phyloP scores from a whole-genome alignment of 2,797 vertebrate species.

The Enteromius argenteus region DNA sequence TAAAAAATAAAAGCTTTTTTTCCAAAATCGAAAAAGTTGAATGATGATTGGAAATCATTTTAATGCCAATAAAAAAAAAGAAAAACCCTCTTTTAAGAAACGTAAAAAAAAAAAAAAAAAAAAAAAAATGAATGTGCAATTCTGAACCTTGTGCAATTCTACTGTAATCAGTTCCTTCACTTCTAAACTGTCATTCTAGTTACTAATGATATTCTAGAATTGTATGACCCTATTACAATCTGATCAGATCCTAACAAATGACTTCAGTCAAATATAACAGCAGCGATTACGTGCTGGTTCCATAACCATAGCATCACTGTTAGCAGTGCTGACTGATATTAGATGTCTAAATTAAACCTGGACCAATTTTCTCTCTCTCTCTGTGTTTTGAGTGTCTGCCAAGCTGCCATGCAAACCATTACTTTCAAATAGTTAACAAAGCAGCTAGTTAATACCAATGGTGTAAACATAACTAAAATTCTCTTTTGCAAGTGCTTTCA shows the following conservation, averaged over 20 bases:
- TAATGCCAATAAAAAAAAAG: background rate
- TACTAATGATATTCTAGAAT: background rate
- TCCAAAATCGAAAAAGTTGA: background rate
- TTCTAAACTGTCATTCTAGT: slow-evolving; percentile 1
- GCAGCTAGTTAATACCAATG: slow-evolving; percentile 43
- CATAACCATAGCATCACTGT: background rate
- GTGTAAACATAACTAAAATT: slow-evolving; percentile 41
- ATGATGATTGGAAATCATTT: background rate
- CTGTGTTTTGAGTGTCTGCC: slow-evolving; percentile 40
- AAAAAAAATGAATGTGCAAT: background rate
- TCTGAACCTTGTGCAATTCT: slow-evolving; percentile 68
- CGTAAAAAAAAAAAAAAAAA: slow-evolving; percentile 21
- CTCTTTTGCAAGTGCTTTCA: slow-evolving; percentile 23
- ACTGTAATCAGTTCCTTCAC: slow-evolving; percentile 52
- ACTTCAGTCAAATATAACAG: slow-evolving; percentile 3
- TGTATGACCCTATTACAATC: slow-evolving; percentile 14
- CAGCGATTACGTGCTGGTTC: background rate
- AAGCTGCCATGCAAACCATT: slow-evolving; percentile 21
- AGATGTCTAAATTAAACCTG: slow-evolving; percentile 1
- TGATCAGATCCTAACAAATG: background rate
- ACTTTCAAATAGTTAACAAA: slow-evolving; percentile 25
- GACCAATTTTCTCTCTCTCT: slow-evolving; percentile 28
- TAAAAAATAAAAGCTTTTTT: background rate
- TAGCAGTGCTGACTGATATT: slow-evolving; percentile 1
- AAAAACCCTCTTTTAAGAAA: background rate